phyloP scores from a whole-genome alignment of 1,140 invertebrate species.

The Drosophila burlai region DNA sequence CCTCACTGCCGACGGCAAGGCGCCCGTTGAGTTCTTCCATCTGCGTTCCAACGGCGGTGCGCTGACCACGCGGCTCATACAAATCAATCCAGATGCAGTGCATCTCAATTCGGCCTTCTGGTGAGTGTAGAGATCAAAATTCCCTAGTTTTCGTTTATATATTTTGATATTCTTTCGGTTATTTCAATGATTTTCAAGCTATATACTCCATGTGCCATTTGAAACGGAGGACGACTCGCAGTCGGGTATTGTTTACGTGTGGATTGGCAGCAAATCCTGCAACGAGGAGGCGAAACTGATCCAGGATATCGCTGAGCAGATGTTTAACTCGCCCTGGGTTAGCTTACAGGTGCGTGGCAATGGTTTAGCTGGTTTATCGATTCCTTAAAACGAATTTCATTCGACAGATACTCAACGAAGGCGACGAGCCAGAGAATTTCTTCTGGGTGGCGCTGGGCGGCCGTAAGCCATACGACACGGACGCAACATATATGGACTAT shows the following conservation, averaged over 20 bases:
- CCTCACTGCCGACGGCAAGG: conserved; percentile 86
- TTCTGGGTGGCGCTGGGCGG: conserved; percentile 99
- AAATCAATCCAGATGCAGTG: conserved; percentile 93
- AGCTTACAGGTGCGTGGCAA: conserved; percentile 88
- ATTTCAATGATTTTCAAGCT: conserved; percentile 88
- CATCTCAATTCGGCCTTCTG: conserved; percentile 94
- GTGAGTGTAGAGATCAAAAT: conserved; percentile 85
- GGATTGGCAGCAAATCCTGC: conserved; percentile 96
- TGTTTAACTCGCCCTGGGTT: conserved; percentile 96
- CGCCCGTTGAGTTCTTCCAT: conserved; percentile 96
- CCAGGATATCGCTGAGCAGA: conserved; percentile 97
- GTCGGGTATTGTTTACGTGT: conserved; percentile 98
- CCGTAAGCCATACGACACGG: conserved; percentile 95
- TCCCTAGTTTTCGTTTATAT: not conserved
- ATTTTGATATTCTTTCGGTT: not conserved
- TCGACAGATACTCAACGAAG: conserved; percentile 94
- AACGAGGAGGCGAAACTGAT: conserved; percentile 94
- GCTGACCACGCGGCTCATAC: conserved; percentile 96
- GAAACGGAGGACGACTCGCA: conserved; percentile 94
- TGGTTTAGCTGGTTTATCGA: not conserved
- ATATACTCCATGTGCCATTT: conserved; percentile 98
- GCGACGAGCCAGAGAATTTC: conserved; percentile 99
- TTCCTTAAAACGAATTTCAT: not conserved
- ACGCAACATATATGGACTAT: conserved; percentile 97
- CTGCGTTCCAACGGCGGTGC: conserved; percentile 97